Percentiles rank a stretch among this genome's conserved stretches.
Evolutionary conservation across 2,113 vertebrate species (phyloP).

Genomic region (Athene cunicularia): DNA sequence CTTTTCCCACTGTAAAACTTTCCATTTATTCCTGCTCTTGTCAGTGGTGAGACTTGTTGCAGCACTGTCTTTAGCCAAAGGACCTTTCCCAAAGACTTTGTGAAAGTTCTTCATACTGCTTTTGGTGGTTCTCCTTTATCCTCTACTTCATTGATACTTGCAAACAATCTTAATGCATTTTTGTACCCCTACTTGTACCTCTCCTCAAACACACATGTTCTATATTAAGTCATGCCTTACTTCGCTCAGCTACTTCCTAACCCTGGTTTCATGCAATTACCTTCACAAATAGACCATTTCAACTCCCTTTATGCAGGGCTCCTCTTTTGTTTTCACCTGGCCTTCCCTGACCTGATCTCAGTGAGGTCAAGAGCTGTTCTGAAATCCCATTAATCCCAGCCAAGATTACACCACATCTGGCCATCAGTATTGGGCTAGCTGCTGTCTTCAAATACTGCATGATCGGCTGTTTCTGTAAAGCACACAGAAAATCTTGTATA

Average conservation of each 20-base stretch:
- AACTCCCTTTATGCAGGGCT: constrained; percentile 9
- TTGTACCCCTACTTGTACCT: background rate
- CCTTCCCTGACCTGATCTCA: constrained; percentile 28
- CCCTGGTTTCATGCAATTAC: constrained; percentile 46
- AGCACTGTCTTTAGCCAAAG: background rate
- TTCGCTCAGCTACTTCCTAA: background rate
- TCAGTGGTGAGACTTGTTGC: background rate
- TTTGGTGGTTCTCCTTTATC: background rate
- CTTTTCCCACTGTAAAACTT: background rate
- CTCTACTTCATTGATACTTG: background rate
- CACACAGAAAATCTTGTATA: background rate
- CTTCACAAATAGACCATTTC: constrained; percentile 41
- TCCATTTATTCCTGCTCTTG: rapidly evolving
- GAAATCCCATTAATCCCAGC: constrained; percentile 32
- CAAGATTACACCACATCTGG: constrained; percentile 26
- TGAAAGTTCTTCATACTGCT: background rate
- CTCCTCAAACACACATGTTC: background rate
- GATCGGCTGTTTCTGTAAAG: background rate
- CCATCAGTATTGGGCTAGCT: background rate
- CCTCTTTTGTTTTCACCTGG: constrained; percentile 49
- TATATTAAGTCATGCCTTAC: constrained; percentile 15
- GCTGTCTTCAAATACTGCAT: background rate
- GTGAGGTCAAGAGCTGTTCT: constrained; percentile 19
- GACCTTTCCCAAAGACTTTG: background rate
- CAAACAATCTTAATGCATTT: constrained; percentile 2